Evolutionary conservation across 2,888 invertebrate genomes (phyloP).

Genomic region (Dicyrtomina minuta): DNA sequence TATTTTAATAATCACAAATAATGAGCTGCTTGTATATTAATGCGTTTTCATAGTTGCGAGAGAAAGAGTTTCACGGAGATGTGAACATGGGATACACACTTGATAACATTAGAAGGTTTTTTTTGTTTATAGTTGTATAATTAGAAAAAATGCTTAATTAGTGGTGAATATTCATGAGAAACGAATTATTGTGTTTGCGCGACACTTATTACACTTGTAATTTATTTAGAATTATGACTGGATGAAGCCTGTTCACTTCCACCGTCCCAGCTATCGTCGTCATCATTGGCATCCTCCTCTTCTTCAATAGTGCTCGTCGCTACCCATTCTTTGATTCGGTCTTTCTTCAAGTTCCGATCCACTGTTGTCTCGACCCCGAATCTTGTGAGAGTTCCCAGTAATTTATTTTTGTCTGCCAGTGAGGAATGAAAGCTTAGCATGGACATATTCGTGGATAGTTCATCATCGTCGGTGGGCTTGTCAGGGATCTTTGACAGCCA

Average conservation of each 20-base stretch:
- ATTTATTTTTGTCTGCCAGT: constrained; percentile 80
- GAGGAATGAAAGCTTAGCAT: constrained; percentile 90
- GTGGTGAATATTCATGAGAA: too few relatives aligned
- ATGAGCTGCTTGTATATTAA: too few relatives aligned
- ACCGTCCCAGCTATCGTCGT: constrained; percentile 53
- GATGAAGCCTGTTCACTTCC: constrained; percentile 43
- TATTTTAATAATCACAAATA: too few relatives aligned
- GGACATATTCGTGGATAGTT: constrained; percentile 81
- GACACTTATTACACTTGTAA: too few relatives aligned
- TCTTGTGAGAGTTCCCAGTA: constrained; percentile 77
- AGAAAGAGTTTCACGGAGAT: too few relatives aligned
- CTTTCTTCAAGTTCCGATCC: constrained; percentile 70
- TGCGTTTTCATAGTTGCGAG: too few relatives aligned
- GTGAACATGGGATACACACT: too few relatives aligned
- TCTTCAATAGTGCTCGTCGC: constrained; percentile 80
- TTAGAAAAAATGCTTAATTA: too few relatives aligned
- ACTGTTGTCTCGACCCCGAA: constrained; percentile 90
- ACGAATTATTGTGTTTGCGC: too few relatives aligned
- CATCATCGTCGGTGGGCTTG: constrained; percentile 66
- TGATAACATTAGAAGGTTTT: too few relatives aligned
- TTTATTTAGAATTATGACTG: constrained; percentile 35
- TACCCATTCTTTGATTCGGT: constrained; percentile 89
- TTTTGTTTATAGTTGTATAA: too few relatives aligned
- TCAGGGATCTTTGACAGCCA: constrained; percentile 74
- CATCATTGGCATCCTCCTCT: constrained; percentile 71